Conservation (phyloP, 2,113 vertebrate genomes). For the Notarius lentiginosus region DNA sequence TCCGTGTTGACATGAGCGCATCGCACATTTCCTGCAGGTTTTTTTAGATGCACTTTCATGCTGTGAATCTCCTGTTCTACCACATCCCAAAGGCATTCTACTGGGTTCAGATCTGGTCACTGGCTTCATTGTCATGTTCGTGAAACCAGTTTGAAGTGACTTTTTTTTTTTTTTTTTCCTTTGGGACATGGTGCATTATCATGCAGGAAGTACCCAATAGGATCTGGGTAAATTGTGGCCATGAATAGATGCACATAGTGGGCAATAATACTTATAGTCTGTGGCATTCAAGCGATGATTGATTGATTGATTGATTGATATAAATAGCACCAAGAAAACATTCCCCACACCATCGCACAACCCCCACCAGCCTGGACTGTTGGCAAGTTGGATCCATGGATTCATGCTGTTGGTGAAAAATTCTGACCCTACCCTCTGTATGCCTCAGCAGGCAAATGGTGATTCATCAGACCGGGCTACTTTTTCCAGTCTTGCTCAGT, state of each 20-base stretch:
- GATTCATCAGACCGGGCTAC: not conserved
- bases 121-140: not conserved
- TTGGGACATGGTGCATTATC: not conserved
- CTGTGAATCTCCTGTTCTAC: too few relatives aligned
- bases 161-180: not conserved
- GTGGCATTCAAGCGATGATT: not conserved
- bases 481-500: too few relatives aligned
- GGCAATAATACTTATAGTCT: not conserved
- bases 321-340: not conserved
- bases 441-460: not conserved
- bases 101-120: not conserved
- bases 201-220: not conserved
- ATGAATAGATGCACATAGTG: not conserved
- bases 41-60: too few relatives aligned
- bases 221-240: not conserved
- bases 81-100: too few relatives aligned
- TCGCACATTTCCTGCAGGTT: too few relatives aligned
- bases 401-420: not conserved
- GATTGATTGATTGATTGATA: not conserved
- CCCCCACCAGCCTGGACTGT: not conserved
- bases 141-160: not conserved
- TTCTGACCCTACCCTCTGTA: not conserved
- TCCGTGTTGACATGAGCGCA: too few relatives aligned
- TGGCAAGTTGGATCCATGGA: not conserved
- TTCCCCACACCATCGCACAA: not conserved